These are phyloP conservation scores for Ptilorrhoa leucosticta DNA, from an alignment of 2,113 vertebrate genomes.

Conservation along the genomic window DNA sequence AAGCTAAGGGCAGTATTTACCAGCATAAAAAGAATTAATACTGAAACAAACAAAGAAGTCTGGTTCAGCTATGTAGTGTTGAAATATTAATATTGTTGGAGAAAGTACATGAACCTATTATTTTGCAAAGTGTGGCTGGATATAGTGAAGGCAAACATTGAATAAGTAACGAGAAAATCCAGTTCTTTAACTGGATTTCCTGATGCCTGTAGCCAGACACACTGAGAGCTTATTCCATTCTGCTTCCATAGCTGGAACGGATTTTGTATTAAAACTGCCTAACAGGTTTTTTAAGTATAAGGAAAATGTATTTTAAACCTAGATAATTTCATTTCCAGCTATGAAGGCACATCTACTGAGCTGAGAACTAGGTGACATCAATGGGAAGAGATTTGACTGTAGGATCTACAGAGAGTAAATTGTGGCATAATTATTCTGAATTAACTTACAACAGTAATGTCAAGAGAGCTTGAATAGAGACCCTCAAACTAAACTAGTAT, in stretches of 20 bases:
- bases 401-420: not conserved
- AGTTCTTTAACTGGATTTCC: not conserved
- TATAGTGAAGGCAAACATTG: not conserved
- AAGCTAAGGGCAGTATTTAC: not conserved
- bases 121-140: not conserved
- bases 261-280: not conserved
- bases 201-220: not conserved
- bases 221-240: not conserved
- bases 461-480: not conserved
- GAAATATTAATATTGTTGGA: constrained; percentile 43
- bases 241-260: not conserved
- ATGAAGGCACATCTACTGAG: not conserved
- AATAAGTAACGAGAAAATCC: not conserved
- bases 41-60: not conserved
- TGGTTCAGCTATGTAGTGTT: not conserved
- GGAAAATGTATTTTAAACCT: not conserved
- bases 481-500: not conserved
- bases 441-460: not conserved
- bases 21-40: not conserved
- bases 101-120: not conserved
- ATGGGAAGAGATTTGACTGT: not conserved
- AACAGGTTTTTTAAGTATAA: not conserved
- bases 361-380: not conserved
- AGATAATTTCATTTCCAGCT: not conserved
- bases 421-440: not conserved